Evolutionary conservation across 2,113 vertebrate genomes (phyloP), one percentile per base, ranked within the genome.

Genomic region (Hemicordylus capensis): DNA sequence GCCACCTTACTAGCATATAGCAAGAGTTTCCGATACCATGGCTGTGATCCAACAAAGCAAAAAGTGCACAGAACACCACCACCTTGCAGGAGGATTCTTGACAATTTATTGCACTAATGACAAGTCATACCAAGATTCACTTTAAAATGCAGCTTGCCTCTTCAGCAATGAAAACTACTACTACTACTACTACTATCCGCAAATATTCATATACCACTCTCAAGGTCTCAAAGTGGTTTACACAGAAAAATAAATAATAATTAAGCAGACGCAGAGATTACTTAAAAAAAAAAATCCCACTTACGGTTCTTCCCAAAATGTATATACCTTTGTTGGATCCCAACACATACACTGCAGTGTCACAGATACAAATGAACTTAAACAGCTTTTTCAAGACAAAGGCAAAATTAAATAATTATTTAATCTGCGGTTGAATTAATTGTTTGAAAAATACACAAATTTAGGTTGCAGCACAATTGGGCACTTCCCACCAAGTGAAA

Each of bases 341-440:
- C 44, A 84, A 39, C 44, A 64, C 76, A 88, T 85, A 91, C 78
- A 76, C 48, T 88, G 85, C 91, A 84, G 94, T 85, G 90, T 94
- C 94, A 96, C 93, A 95, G 56, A 67, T 90, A 76, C 91, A 79
- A 87, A 69, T 90, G 86, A 51, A 88, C 82, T 89, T 92, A 85
- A 94, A 91, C 82, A 93, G 89, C 94, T 93, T 93, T 92, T 94
- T 85, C 89, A 93, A 94, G n/a, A 84, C 86, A 92, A 95, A 87
- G 94, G 95, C 92, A 93, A 94, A 89, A 95, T 93, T 93, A 85
- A 95, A 87, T 90, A 74, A 91, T 92, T 81, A 93, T 83, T 88
- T 91, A 94, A 92, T 66, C 88, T 90, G 93, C 86, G 76, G 94
- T 76, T 95, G 94, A 92, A 84, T 95, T 91, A 96, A 94, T 85